Conservation (phyloP, 2,888 invertebrate species). For the Diaphora mendica region DNA sequence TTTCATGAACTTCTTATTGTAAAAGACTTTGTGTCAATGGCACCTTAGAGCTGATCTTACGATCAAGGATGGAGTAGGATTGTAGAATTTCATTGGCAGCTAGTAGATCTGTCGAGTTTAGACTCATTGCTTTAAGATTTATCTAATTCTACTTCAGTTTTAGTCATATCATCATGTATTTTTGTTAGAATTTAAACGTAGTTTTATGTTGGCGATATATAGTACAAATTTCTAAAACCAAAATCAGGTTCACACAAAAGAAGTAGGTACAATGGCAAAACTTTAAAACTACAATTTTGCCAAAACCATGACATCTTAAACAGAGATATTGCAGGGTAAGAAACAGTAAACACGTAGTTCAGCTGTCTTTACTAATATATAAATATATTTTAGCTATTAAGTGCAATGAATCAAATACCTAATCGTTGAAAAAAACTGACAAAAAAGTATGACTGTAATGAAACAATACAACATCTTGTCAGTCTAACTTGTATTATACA, state of each 20-base stretch:
- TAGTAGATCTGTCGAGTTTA: no score
- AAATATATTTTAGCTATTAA: not conserved
- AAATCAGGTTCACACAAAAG: not conserved
- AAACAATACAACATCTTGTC: slow-evolving; percentile 43
- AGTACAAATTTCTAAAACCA: not conserved
- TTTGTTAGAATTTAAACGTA: not conserved
- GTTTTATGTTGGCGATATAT: not conserved
- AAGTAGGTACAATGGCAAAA: not conserved
- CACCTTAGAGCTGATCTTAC: not conserved
- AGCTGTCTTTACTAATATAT: not conserved
- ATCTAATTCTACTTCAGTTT: no score
- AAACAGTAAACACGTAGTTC: not conserved
- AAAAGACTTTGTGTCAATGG: not conserved
- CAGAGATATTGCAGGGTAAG: not conserved
- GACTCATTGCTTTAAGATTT: no score
- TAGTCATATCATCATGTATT: not conserved
- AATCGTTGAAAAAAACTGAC: slow-evolving; percentile 14
- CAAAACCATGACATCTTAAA: not conserved
- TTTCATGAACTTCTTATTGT: no score
- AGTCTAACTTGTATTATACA: slow-evolving; percentile 51
- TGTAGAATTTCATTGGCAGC: not conserved
- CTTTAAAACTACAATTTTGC: not conserved
- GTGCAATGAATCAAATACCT: not conserved
- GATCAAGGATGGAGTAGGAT: not conserved
- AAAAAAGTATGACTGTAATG: slow-evolving; percentile 40